These are phyloP conservation scores for Parotia lawesii DNA, from an alignment of 2,113 vertebrate species.

Conservation along the genomic window DNA sequence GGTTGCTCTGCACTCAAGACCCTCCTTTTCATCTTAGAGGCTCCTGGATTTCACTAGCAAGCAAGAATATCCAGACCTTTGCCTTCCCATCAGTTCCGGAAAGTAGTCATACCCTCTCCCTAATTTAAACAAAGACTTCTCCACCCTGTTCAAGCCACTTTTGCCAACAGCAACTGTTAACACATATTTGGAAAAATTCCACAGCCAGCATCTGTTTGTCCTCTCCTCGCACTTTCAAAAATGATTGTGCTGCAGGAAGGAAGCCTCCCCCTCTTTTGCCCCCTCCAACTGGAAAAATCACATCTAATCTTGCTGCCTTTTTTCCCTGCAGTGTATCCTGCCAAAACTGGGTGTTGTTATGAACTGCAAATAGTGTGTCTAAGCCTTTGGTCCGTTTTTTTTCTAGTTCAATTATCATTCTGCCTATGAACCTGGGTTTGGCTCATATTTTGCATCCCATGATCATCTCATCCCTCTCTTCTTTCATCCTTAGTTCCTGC, in stretches of 20 bases:
- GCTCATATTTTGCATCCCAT: background rate
- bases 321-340: slow-evolving; percentile 7
- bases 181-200: background rate
- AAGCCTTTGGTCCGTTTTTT: background rate
- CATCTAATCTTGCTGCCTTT: slow-evolving; percentile 3
- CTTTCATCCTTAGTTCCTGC: background rate
- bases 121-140: background rate
- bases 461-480: background rate
- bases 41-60: background rate
- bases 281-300: slow-evolving; percentile 21
- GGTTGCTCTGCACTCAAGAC: background rate
- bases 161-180: background rate
- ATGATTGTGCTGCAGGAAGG: slow-evolving; percentile 14
- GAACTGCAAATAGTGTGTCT: background rate
- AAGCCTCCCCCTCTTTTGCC: background rate
- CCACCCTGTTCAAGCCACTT: background rate
- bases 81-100: background rate
- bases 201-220: background rate
- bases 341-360: background rate
- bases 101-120: background rate
- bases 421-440: background rate
- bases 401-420: background rate
- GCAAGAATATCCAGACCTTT: background rate
- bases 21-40: background rate
- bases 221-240: background rate